These are phyloP conservation scores for Oceanodroma tethys DNA, from an alignment of 2,113 vertebrate species.

Conservation along the genomic window DNA sequence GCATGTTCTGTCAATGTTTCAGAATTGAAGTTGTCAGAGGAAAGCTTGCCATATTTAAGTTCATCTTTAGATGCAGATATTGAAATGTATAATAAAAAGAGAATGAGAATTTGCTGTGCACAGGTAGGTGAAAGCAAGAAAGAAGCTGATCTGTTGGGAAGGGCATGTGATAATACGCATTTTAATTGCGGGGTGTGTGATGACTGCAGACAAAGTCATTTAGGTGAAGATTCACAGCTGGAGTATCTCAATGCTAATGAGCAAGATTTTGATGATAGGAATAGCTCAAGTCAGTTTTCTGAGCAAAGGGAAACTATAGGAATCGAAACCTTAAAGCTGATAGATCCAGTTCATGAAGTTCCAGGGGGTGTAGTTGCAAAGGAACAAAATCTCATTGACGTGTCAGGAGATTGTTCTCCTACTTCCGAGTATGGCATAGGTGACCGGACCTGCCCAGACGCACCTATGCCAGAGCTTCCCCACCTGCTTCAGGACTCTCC, in stretches of 20 bases:
- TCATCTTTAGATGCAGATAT: slow-evolving; percentile 24
- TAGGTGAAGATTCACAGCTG: slow-evolving; percentile 49
- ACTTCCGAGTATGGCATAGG: background rate
- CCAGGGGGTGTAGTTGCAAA: background rate
- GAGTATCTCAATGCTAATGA: slow-evolving; percentile 61
- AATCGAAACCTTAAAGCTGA: background rate
- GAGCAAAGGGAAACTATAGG: background rate
- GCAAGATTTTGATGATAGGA: background rate
- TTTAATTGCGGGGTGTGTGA: background rate
- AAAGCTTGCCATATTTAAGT: background rate
- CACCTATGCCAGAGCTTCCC: background rate
- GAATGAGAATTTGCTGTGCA: background rate
- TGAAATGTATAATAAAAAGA: background rate
- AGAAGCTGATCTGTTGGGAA: background rate
- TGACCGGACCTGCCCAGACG: background rate
- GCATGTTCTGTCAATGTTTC: background rate
- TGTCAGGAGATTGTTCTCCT: background rate
- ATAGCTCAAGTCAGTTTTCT: background rate
- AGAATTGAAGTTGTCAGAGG: slow-evolving; percentile 10
- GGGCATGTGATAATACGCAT: background rate
- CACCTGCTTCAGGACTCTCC: background rate
- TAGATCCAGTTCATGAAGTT: background rate
- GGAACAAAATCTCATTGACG: background rate
- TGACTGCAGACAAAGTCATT: background rate
- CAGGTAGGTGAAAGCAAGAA: background rate